These are phyloP conservation scores for Pilophorus perplexus DNA, from an alignment of 2,888 invertebrate genomes.

Conservation along the genomic window DNA sequence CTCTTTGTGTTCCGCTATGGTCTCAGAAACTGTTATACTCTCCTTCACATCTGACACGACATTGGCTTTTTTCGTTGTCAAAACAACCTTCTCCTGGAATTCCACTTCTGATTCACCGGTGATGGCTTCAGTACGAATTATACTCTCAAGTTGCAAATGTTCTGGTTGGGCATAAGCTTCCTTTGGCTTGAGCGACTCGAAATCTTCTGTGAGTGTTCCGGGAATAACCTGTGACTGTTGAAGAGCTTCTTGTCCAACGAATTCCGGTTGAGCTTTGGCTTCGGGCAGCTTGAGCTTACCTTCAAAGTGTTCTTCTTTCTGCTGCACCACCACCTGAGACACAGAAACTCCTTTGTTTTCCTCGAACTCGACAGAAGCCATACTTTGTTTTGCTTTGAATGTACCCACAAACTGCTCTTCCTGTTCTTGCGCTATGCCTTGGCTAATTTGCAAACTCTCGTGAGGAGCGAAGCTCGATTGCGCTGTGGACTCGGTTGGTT, in stretches of 20 bases:
- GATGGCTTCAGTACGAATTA: slow-evolving; percentile 57
- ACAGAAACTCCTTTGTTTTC: slow-evolving; percentile 59
- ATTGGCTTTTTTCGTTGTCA: slow-evolving; percentile 49
- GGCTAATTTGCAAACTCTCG: slow-evolving; percentile 51
- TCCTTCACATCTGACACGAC: slow-evolving; percentile 49
- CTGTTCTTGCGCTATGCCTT: slow-evolving; percentile 51
- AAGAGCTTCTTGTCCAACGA: slow-evolving; percentile 52
- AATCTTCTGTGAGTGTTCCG: slow-evolving; percentile 48
- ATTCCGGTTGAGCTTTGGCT: slow-evolving; percentile 48
- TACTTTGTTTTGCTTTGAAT: slow-evolving; percentile 42
- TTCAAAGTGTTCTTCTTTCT: slow-evolving; percentile 59
- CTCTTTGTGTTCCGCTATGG: slow-evolving; percentile 49
- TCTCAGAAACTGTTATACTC: slow-evolving; percentile 49
- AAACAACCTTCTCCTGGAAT: slow-evolving; percentile 50
- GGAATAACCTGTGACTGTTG: slow-evolving; percentile 53
- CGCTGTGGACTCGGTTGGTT: slow-evolving; percentile 44
- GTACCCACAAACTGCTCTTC: slow-evolving; percentile 50
- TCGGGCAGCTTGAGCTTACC: slow-evolving; percentile 51
- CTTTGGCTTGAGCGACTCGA: slow-evolving; percentile 45
- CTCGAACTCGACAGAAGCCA: slow-evolving; percentile 50
- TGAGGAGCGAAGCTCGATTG: slow-evolving; percentile 47
- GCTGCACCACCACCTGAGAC: slow-evolving; percentile 57
- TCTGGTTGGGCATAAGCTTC: slow-evolving; percentile 50
- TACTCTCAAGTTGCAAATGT: slow-evolving; percentile 54
- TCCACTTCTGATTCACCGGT: slow-evolving; percentile 57